Percentiles rank a stretch among this genome's conserved stretches.
Conservation (phyloP, 1,140 invertebrate genomes). For the Littorina saxatilis region DNA sequence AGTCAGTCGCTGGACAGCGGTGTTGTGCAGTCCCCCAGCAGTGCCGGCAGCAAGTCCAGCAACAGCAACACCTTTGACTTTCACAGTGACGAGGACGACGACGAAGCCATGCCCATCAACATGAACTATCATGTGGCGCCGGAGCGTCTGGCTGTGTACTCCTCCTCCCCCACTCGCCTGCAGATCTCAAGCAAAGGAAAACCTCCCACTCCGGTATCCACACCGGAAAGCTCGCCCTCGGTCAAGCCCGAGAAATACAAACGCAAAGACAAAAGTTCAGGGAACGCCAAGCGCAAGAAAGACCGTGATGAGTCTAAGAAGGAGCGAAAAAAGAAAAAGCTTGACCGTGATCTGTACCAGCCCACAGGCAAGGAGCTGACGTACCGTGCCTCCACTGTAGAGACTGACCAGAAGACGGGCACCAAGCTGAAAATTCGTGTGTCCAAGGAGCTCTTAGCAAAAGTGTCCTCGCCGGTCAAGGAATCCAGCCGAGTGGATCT, state of each 20-base stretch:
- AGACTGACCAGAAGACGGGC: constrained; percentile 53
- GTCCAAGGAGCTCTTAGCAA: constrained; percentile 41
- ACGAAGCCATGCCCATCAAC: constrained; percentile 39
- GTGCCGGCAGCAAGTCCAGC: constrained; percentile 32
- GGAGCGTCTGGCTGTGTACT: constrained; percentile 46
- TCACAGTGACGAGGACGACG: constrained; percentile 68
- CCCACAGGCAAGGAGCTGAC: constrained; percentile 50
- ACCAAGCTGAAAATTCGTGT: constrained; percentile 65
- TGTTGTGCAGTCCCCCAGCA: constrained; percentile 24
- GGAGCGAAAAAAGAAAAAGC: constrained; percentile 64
- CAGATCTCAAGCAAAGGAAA: constrained; percentile 64
- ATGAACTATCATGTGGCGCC: constrained; percentile 17
- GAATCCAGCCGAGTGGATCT: constrained; percentile 9
- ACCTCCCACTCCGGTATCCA: constrained; percentile 42
- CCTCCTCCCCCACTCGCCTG: constrained; percentile 60
- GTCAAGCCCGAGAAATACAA: constrained; percentile 64
- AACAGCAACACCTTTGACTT: constrained; percentile 61
- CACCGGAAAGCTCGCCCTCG: constrained; percentile 47
- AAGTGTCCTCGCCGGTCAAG: constrained; percentile 20
- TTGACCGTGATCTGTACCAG: constrained; percentile 48
- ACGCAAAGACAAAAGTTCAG: constrained; percentile 60
- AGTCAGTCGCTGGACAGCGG: constrained; percentile 28
- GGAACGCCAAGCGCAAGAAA: constrained; percentile 65
- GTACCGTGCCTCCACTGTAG: constrained; percentile 58
- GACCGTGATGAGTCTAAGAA: constrained; percentile 67